phyloP scores from a whole-genome alignment of 37 sponge, comb jelly and placozoan genomes.

The Aplysina aerophoba region DNA sequence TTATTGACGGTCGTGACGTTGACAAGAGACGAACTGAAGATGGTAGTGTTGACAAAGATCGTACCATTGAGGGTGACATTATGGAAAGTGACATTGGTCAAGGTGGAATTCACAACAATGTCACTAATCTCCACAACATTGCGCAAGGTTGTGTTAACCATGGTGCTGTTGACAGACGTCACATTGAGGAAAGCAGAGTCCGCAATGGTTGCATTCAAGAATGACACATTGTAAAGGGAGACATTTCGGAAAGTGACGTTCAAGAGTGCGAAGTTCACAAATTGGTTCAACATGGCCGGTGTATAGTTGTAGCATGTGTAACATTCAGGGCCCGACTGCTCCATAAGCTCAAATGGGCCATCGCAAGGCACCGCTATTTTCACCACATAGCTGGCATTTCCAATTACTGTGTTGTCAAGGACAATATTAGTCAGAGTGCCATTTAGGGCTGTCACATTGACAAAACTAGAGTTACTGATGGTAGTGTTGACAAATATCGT shows the following conservation, averaged over 20 bases:
- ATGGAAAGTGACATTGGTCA: background rate
- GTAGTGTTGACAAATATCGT: background rate
- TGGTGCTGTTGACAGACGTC: background rate
- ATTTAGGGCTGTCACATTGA: background rate
- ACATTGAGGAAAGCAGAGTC: constrained; percentile 16
- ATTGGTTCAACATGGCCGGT: background rate
- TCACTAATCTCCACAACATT: background rate
- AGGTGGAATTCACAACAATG: background rate
- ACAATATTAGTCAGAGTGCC: background rate
- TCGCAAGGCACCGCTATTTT: constrained; percentile 1
- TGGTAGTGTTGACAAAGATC: background rate
- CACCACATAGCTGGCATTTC: background rate
- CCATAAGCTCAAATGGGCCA: background rate
- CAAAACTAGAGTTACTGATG: background rate
- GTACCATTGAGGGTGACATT: background rate
- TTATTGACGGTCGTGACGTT: constrained; percentile 7
- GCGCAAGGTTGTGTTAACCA: background rate
- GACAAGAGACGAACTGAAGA: background rate
- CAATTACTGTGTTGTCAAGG: background rate
- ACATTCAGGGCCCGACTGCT: background rate
- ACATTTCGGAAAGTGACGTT: constrained; percentile 26
- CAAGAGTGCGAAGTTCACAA: constrained; percentile 3
- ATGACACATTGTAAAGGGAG: constrained; percentile 12
- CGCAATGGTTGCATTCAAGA: constrained; percentile 11
- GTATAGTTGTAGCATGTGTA: constrained; percentile 31